Evolutionary conservation across 2,888 invertebrate species (phyloP).

Genomic region (Idaea aversata): DNA sequence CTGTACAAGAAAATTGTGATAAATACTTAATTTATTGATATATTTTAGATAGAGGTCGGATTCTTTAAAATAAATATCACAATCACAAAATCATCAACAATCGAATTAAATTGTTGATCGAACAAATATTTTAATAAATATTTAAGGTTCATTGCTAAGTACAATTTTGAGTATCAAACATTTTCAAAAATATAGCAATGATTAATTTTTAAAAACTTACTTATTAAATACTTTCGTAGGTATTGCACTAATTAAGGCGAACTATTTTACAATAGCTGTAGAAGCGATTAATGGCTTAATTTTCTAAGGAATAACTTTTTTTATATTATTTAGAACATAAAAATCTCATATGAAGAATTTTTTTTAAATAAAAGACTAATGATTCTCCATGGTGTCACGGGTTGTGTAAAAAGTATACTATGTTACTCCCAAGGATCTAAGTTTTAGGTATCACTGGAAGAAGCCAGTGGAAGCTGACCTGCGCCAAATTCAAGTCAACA

Average conservation of each 20-base stretch:
- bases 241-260: slow-evolving; percentile 1
- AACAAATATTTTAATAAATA: not conserved
- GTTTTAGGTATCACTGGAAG: too few species aligned
- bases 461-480: too few species aligned
- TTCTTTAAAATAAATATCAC: too few species aligned
- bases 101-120: not conserved
- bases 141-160: not conserved
- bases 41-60: too few species aligned
- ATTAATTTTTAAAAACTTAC: not conserved
- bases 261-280: not conserved
- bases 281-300: not conserved
- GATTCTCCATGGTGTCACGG: too few species aligned
- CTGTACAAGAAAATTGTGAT: too few species aligned
- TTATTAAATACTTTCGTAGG: not conserved
- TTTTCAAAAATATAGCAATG: not conserved
- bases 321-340: not conserved
- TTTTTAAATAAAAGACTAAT: too few species aligned
- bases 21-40: too few species aligned
- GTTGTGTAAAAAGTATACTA: too few species aligned
- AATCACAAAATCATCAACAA: not conserved
- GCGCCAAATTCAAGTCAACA: too few species aligned
- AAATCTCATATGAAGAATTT: not conserved
- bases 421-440: too few species aligned
- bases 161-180: not conserved
- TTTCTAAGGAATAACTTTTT: not conserved